Conservation (phyloP, 2,113 vertebrate genomes). For the Burhinus bistriatus region DNA sequence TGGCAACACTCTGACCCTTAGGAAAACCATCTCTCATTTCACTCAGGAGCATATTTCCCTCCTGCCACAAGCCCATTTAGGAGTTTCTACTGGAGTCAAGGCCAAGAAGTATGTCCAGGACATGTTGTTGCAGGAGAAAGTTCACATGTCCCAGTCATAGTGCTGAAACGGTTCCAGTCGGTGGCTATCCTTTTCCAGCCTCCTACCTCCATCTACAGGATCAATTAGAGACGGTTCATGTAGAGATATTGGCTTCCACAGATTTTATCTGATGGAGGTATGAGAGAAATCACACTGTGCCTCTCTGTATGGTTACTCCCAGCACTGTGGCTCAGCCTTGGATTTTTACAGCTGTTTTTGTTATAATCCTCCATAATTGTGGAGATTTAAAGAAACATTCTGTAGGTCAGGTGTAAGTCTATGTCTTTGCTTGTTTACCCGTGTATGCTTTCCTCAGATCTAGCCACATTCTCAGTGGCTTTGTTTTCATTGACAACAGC, state of each 20-base stretch:
- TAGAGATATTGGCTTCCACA: background rate
- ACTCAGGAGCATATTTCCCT: background rate
- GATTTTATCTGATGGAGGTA: background rate
- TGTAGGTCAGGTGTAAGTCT: background rate
- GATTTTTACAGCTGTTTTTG: background rate
- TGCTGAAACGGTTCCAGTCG: background rate
- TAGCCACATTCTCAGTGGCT: background rate
- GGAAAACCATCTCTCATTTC: background rate
- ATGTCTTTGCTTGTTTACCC: background rate
- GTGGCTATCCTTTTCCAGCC: background rate
- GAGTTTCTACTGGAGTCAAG: background rate
- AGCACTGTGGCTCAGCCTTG: background rate
- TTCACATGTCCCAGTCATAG: no score
- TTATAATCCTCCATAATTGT: rapidly evolving
- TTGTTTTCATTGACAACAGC: background rate
- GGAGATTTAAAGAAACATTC: background rate
- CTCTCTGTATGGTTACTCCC: background rate
- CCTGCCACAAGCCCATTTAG: background rate
- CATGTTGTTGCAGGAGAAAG: background rate
- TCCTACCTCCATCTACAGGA: background rate
- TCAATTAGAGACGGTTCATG: background rate
- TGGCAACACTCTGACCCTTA: background rate
- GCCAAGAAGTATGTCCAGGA: background rate
- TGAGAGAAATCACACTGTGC: background rate
- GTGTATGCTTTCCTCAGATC: rapidly evolving